These are phyloP conservation scores for Drosophila pruinosa DNA, from an alignment of 1,140 invertebrate species.

Conservation along the genomic window DNA sequence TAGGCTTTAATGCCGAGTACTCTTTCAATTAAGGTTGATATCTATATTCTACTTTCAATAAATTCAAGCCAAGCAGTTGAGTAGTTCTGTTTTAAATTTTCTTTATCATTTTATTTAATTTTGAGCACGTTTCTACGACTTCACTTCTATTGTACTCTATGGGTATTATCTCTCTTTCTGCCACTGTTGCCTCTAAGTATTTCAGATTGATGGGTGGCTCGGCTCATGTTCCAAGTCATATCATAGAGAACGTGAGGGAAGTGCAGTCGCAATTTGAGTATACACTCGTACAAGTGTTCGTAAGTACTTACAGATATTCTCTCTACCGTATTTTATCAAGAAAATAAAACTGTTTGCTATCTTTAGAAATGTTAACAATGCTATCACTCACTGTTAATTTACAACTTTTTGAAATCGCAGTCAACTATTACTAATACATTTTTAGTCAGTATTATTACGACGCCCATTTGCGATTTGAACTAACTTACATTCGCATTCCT, in stretches of 20 bases:
- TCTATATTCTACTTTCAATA: no score
- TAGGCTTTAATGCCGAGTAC: no score
- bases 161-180: neutral
- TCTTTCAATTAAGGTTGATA: no score
- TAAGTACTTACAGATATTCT: no score
- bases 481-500: neutral
- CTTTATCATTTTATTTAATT: no score
- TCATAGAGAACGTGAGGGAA: constrained; percentile 2
- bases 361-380: neutral
- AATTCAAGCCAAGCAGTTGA: no score
- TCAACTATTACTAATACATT: no score
- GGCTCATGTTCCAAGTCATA: neutral
- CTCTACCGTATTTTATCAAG: neutral
- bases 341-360: neutral
- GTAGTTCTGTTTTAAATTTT: no score
- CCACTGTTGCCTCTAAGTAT: no score
- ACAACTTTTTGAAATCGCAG: no score
- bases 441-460: no score
- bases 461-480: neutral
- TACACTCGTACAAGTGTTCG: neutral
- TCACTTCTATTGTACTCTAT: neutral
- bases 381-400: no score
- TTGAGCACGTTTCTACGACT: neutral
- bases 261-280: neutral
- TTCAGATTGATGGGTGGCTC: neutral